Base-by-base conservation (phyloP, 2,113 vertebrate species). In the Oostethus manadensis region DNA sequence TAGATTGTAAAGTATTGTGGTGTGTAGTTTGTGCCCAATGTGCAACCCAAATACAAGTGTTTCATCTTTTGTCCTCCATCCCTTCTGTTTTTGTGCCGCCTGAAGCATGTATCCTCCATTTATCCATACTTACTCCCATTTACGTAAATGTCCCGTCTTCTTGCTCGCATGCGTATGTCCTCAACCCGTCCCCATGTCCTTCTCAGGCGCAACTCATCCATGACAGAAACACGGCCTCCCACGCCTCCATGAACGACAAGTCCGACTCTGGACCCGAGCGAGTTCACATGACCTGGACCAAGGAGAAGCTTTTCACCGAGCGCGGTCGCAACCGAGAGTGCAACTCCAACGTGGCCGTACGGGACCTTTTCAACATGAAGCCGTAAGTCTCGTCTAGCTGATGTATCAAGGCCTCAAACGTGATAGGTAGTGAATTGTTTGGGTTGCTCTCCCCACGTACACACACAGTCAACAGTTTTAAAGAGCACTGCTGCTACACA, bases 211-310 rank as follows among this genome's bases (percentile, higher is more conserved):
- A 98, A 78, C 89, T 98, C 40, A 97, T 98, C 77, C 95, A 98
- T 0, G 95, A 99, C 84, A 90, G 92, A 80, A 97, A 98, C 82
- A 97, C 93, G 0, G 93, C 93, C 0, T 92, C 94, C 0, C 94
- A 90, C 17, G 80, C 88, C 0, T 17, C 88, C 0, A 57, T 84
- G 1, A 88, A 86, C 0, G 86, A 88, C 61, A 89, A 89, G 62
- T 67, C 85, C 0, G 72, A 90, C 10, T 49, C 76, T 7, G 59
- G 72, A 0, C 91, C 92, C 0, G 95, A 97, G 15, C 91, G 85
- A 43, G 92, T 96, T 46, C 95, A 99, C 43, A 98, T 98, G 95
- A 99, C 96, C 23, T 99, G 96, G 96, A 99, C 96, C 10, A 97
- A 95, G 86, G 96, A 99, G 64, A 98, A 95, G 73, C 82, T 96